Evolutionary conservation across 2,888 invertebrate genomes (phyloP), one percentile per base, ranked within the genome.

Genomic region (Aethes cnicana): DNA sequence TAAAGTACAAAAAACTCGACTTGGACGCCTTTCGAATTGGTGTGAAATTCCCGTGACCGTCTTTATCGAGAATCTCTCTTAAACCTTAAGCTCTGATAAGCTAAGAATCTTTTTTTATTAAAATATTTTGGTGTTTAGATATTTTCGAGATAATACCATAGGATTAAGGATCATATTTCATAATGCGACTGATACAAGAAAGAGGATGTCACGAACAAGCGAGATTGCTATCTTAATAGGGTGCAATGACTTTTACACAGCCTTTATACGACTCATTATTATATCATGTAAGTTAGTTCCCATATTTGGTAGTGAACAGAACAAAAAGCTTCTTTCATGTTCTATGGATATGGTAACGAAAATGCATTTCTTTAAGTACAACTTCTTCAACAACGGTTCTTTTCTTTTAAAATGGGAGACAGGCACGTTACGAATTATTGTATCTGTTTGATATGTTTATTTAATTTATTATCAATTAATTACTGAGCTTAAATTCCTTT

Each of bases 91-190:
- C 43, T 17, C 33, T 42, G 49, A 49, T 52, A 52, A 52, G 37
- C 39, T 26, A 2, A n/a, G 17, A 18, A 11, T 11, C 30, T 25
- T 42, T 44, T 43, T 52, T 44, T 44, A 37, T 37, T 21, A 14
- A 25, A 52, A 52, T 32, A 52, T 52, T 52, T 52, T 18, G 36
- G 17, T 23, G 30, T 44, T 37, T 37, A 52, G 23, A 37, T 20
- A 37, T 32, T 52, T 44, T 33, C 28, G 11, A 8, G 20, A 35
- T 26, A 30, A 33, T 17, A 26, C 6, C 20, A 41, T 26, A 28
- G 28, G 49, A 12, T 37, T 23, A 21, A 21, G 14, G 17, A 20
- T 52, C 28, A 6, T 7, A 21, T 30, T 36, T 36, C 30, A 23
- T 11, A 26, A 41, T 33, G 21, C 8, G 23, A 14, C 12, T 6